Evolutionary conservation across 2,113 vertebrate species (phyloP).

Genomic region (Myiozetetes cayanensis): DNA sequence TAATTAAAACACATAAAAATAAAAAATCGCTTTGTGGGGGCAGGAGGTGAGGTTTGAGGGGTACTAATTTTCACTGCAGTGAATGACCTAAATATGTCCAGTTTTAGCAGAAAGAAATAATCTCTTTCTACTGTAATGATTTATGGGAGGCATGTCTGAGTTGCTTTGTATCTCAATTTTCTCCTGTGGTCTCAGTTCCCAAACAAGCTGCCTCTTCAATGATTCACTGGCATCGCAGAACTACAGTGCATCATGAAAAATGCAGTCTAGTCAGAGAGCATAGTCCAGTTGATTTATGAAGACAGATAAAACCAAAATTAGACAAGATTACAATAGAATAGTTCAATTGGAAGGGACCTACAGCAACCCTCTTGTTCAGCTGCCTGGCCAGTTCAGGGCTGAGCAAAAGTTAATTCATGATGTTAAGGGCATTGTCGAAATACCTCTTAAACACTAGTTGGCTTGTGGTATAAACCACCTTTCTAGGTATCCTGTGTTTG

Average conservation of each 20-base stretch:
- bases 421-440: not conserved
- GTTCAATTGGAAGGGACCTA: not conserved
- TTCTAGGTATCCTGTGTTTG: not conserved
- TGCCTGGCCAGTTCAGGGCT: not conserved
- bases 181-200: not conserved
- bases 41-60: not conserved
- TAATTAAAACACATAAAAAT: not conserved
- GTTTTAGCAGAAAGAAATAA: not conserved
- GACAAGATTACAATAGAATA: not conserved
- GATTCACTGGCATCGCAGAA: not conserved
- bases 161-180: not conserved
- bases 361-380: not conserved
- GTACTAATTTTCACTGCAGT: not conserved
- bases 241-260: not conserved
- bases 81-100: not conserved
- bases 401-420: not conserved
- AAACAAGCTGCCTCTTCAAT: not conserved
- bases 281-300: not conserved
- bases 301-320: not conserved
- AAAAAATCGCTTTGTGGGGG: not conserved
- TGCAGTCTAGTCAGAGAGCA: not conserved
- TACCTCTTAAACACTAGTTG: not conserved
- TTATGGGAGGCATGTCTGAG: not conserved
- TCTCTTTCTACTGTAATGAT: not conserved
- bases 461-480: rapidly evolving